Evolutionary conservation across 2,113 vertebrate species (phyloP).

Genomic region (Oceanodroma tethys): DNA sequence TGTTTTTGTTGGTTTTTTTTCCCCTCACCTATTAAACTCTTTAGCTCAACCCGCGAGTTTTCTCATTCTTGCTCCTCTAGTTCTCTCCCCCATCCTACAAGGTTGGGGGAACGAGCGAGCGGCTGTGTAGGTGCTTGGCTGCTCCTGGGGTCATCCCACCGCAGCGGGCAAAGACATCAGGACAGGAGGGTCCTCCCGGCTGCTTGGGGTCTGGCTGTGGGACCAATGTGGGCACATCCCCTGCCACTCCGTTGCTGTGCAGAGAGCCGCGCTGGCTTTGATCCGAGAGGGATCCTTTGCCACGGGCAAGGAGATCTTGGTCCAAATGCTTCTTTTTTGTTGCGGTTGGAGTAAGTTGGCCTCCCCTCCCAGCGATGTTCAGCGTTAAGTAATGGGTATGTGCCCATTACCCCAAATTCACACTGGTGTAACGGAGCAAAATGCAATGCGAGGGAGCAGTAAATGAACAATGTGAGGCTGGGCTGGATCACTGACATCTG

Average conservation of each 20-base stretch:
- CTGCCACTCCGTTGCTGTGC: neutral
- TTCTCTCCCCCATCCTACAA: neutral
- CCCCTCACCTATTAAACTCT: neutral
- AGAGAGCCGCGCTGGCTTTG: neutral
- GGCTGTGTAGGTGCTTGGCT: neutral
- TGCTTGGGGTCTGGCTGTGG: neutral
- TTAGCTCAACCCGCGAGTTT: neutral
- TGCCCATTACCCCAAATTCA: accelerated
- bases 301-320: neutral
- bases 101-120: neutral
- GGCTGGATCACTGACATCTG: neutral
- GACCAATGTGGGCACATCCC: neutral
- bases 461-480: accelerated
- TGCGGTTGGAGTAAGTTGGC: neutral
- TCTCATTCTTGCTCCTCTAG: neutral
- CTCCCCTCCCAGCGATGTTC: neutral
- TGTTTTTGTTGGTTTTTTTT: neutral
- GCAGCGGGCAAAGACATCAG: neutral
- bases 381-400: accelerated
- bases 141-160: neutral
- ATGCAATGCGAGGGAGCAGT: neutral
- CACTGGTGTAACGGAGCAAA: neutral
- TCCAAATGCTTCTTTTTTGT: neutral
- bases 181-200: neutral
- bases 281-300: neutral